Evolutionary conservation across 2,797 vertebrate species (phyloP).

Genomic region (Chrysolophus pictus): DNA sequence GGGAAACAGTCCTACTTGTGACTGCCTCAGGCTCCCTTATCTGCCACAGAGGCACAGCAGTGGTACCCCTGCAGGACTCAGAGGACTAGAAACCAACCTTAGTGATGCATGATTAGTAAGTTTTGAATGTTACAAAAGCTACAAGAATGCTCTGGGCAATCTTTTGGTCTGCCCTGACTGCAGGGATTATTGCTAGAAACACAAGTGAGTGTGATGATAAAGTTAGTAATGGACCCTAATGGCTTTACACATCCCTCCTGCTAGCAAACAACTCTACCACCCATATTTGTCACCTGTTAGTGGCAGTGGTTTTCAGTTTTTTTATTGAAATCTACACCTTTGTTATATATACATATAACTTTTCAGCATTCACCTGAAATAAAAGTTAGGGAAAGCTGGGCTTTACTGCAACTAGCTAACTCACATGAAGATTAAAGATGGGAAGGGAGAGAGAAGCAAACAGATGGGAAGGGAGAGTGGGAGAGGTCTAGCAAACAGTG

Average conservation of each 20-base stretch:
- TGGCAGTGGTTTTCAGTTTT: neutral
- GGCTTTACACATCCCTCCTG: neutral
- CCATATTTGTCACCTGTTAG: accelerated
- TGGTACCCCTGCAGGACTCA: accelerated
- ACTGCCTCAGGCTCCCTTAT: neutral
- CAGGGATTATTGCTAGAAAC: neutral
- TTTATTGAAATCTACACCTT: neutral
- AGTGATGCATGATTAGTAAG: accelerated
- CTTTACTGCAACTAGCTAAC: neutral
- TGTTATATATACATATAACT: neutral
- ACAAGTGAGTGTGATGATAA: neutral
- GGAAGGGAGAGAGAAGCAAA: neutral
- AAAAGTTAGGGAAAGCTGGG: neutral
- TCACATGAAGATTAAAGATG: too few relatives aligned
- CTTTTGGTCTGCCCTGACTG: neutral
- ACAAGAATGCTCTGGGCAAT: neutral
- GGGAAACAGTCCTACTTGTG: neutral
- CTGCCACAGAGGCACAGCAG: neutral
- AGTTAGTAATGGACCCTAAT: accelerated
- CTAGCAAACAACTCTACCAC: neutral
- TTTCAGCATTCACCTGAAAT: neutral
- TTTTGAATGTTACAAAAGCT: neutral
- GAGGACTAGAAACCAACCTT: accelerated
- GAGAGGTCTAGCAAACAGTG: neutral
- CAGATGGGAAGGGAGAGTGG: too few relatives aligned